Conservation (phyloP, 2,113 vertebrate species). For the Amphilophus citrinellus region DNA sequence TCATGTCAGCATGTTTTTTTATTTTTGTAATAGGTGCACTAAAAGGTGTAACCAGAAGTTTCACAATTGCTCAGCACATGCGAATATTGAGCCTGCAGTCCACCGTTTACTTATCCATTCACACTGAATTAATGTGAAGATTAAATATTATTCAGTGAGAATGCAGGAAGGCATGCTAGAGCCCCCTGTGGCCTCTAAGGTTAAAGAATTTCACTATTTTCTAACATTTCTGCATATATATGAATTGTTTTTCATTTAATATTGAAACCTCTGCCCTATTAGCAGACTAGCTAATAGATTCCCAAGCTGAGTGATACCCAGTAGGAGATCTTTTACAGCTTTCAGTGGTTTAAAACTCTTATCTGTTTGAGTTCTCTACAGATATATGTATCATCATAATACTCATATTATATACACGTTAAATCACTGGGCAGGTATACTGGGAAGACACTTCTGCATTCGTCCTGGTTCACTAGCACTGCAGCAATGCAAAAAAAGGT, state of each 20-base stretch:
- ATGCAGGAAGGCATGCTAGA: neutral
- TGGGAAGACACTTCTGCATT: no score
- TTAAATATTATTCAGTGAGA: conserved; percentile 4
- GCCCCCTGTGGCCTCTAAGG: neutral
- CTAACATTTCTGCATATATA: neutral
- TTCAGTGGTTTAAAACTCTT: neutral
- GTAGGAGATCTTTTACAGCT: neutral
- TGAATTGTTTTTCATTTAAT: neutral
- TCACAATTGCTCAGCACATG: neutral
- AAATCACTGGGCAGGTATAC: no score
- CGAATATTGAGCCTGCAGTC: neutral
- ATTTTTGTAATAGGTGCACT: neutral
- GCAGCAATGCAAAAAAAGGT: no score
- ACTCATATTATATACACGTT: no score
- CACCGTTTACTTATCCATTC: neutral
- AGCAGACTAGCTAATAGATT: neutral
- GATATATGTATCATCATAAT: neutral
- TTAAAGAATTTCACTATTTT: neutral
- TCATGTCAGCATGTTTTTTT: neutral
- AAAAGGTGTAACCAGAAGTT: neutral
- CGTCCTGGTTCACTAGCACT: no score
- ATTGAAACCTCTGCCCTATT: neutral
- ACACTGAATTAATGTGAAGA: neutral
- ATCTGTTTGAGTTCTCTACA: neutral
- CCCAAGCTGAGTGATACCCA: neutral